A percentile compares a stretch with the other conserved stretches of the same genome.
phyloP scores from a whole-genome alignment of 2,888 invertebrate genomes.

The Tachystola acroxantha region DNA sequence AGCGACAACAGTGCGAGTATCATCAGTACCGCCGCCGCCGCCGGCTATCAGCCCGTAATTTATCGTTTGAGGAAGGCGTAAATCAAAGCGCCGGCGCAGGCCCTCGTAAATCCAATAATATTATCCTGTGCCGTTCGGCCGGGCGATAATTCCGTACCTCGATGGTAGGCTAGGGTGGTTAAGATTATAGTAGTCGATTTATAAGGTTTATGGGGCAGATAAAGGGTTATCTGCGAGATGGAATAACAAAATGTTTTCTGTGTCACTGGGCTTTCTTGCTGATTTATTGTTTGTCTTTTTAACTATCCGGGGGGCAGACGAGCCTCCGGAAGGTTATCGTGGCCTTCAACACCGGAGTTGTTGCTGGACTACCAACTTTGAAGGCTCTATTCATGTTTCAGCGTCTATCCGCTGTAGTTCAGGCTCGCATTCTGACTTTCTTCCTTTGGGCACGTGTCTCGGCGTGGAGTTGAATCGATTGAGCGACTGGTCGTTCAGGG shows the following conservation, averaged over 20 bases:
- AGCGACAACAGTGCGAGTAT: conserved; percentile 19
- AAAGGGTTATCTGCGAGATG: conserved; percentile 13
- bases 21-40: conserved; percentile 2
- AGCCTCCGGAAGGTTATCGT: no score
- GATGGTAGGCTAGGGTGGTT: conserved; percentile 15
- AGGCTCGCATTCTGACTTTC: no score
- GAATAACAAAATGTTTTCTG: conserved; percentile 1
- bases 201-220: conserved; percentile 17
- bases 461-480: no score
- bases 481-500: no score
- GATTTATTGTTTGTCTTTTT: no score
- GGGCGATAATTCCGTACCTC: conserved; percentile 43
- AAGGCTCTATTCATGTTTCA: no score
- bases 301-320: no score
- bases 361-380: no score
- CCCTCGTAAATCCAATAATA: conserved; percentile 72
- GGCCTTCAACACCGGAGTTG: no score
- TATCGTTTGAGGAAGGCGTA: conserved; percentile 67
- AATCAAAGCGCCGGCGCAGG: conserved; percentile 65
- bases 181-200: conserved; percentile 20
- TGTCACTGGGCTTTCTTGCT: not conserved
- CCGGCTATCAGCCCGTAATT: conserved; percentile 35
- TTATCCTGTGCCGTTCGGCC: conserved; percentile 48
- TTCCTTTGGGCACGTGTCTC: no score
- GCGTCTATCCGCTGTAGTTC: no score